These are phyloP conservation scores for Agapetus fuscipes DNA, from an alignment of 2,888 invertebrate genomes.

Conservation along the genomic window DNA sequence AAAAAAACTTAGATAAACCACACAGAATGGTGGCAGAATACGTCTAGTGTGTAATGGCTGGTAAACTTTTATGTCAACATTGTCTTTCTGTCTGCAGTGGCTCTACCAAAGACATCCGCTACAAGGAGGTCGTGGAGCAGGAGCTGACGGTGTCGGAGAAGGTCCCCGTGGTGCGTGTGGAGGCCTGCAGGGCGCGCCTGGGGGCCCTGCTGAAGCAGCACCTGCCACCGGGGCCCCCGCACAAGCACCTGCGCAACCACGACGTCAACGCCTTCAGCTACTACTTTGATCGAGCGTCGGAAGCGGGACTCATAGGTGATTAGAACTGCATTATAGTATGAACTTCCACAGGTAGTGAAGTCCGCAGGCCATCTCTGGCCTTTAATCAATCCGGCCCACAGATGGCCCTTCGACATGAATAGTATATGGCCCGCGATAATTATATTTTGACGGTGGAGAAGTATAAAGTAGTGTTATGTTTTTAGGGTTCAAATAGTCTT, in stretches of 20 bases:
- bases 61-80: no score
- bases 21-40: no score
- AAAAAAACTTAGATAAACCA: no score
- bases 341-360: background rate
- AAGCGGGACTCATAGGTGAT: slow-evolving; percentile 68
- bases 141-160: slow-evolving; percentile 47
- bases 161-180: slow-evolving; percentile 54
- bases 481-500: no score
- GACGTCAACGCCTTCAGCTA: slow-evolving; percentile 84
- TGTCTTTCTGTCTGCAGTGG: no score
- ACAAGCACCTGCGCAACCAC: slow-evolving; percentile 46
- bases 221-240: slow-evolving; percentile 25
- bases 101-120: slow-evolving; percentile 11
- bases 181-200: slow-evolving; percentile 38
- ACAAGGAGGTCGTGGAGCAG: slow-evolving; percentile 32
- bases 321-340: slow-evolving; percentile 2
- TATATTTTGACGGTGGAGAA: no score
- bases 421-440: no score
- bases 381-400: no score
- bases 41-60: no score
- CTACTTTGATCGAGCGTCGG: slow-evolving; percentile 87
- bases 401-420: no score
- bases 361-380: background rate
- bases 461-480: no score
- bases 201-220: slow-evolving; percentile 4